Percentiles rank a stretch among this genome's conserved stretches.
These are phyloP conservation scores for Drosophila busckii DNA, from an alignment of 1,140 invertebrate species.

Conservation along the genomic window DNA sequence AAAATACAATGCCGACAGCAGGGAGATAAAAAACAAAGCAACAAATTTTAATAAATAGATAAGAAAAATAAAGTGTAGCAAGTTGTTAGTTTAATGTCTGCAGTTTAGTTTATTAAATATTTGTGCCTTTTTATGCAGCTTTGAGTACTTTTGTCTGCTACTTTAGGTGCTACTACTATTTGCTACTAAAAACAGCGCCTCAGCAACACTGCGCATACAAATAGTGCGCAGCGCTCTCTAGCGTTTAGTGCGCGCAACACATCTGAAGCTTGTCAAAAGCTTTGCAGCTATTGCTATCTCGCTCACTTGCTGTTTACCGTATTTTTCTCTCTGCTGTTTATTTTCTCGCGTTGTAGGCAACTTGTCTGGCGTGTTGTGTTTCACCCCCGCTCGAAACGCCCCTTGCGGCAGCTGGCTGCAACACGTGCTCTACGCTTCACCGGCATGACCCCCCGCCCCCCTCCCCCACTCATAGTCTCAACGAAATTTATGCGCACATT, in stretches of 20 bases:
- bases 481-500: conserved; percentile 19
- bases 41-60: too few species aligned
- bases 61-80: too few species aligned
- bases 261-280: conserved; percentile 41
- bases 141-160: background rate
- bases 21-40: too few species aligned
- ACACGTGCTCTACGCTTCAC: conserved; percentile 45
- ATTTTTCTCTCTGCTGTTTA: background rate
- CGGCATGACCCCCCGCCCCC: background rate
- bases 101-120: too few species aligned
- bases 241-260: conserved; percentile 6
- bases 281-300: background rate
- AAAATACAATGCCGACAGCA: conserved; percentile 13
- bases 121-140: too few species aligned
- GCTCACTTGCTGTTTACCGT: background rate
- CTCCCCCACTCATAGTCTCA: conserved; percentile 5
- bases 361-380: conserved; percentile 41
- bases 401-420: conserved; percentile 27
- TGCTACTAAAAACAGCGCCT: background rate
- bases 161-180: conserved; percentile 12
- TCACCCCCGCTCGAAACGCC: background rate
- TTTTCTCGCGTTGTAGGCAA: conserved; percentile 41
- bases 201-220: conserved; percentile 9
- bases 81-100: too few species aligned
- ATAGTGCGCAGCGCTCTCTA: conserved; percentile 40